Evolutionary conservation across 2,113 vertebrate species (phyloP).

Genomic region (Corvus cornix): DNA sequence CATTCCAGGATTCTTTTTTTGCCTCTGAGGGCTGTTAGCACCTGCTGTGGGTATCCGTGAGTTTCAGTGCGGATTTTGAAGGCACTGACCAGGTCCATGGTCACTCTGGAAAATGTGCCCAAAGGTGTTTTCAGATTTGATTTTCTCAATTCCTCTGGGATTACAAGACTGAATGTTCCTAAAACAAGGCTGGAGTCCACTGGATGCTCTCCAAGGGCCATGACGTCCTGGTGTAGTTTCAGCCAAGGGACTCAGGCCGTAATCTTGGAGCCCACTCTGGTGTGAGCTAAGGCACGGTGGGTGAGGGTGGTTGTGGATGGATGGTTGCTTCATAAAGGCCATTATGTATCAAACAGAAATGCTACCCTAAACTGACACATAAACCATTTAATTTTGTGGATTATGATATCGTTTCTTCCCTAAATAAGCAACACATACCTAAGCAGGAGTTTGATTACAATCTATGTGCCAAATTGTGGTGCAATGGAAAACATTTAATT

Average conservation of each 20-base stretch:
- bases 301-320: not conserved
- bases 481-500: not conserved
- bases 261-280: not conserved
- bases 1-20: not conserved
- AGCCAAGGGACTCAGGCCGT: fast-evolving
- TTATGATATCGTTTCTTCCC: fast-evolving
- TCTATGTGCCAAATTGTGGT: fast-evolving
- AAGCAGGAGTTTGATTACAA: not conserved
- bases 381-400: not conserved
- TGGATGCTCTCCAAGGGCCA: not conserved
- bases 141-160: not conserved
- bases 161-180: not conserved
- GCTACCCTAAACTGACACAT: not conserved
- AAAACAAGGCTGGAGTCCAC: fast-evolving
- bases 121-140: not conserved
- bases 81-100: fast-evolving
- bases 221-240: not conserved
- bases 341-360: not conserved
- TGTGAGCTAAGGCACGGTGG: fast-evolving
- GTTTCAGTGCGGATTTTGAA: not conserved
- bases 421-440: not conserved
- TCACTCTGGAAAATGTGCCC: not conserved
- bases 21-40: not conserved
- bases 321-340: not conserved
- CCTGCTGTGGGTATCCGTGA: no score